These are phyloP conservation scores for Turnix velox DNA, from an alignment of 2,113 vertebrate genomes.

Conservation along the genomic window DNA sequence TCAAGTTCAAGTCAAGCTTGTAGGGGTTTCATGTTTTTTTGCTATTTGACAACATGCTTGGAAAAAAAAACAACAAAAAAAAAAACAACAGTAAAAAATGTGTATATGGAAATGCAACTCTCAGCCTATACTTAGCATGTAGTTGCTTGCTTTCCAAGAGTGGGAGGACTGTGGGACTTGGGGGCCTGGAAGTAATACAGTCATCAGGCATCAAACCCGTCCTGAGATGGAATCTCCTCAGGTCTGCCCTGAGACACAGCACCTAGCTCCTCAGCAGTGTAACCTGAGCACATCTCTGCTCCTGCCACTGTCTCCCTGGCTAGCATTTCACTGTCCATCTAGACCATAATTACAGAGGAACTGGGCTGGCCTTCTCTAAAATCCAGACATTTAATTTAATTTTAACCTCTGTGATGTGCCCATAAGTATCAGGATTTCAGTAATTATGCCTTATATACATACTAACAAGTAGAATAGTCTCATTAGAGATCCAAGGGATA, in stretches of 20 bases:
- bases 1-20: neutral
- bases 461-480: neutral
- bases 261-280: fast-evolving
- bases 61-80: neutral
- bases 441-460: neutral
- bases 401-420: neutral
- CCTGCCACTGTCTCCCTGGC: neutral
- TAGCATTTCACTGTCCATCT: neutral
- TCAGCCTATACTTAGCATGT: fast-evolving
- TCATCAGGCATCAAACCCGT: too few species aligned
- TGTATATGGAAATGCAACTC: neutral
- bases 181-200: neutral
- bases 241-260: neutral
- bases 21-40: neutral
- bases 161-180: neutral
- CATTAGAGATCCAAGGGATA: neutral
- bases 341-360: neutral
- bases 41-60: neutral
- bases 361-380: neutral
- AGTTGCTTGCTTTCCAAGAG: neutral
- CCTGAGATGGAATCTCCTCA: too few species aligned
- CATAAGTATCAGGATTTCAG: neutral
- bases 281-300: neutral
- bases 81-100: fast-evolving
- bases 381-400: neutral